Conservation (phyloP, 2,888 invertebrate species). For the Heliconius charithonia region DNA sequence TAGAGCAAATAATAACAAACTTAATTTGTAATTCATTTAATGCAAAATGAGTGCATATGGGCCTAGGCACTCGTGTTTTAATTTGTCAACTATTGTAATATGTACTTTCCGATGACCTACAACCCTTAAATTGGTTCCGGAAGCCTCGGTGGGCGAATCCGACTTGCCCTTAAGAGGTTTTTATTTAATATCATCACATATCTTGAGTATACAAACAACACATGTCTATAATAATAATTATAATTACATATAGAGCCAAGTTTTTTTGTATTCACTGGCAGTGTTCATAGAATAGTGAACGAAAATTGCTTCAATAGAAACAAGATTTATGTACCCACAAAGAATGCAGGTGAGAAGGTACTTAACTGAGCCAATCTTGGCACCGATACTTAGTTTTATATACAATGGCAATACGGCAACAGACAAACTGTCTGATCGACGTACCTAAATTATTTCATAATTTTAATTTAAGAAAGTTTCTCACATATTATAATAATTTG, state of each 20-base stretch:
- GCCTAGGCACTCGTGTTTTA: too few species aligned
- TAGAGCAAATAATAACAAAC: too few species aligned
- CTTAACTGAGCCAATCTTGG: slow-evolving; percentile 6
- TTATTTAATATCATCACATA: too few species aligned
- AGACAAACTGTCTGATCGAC: not conserved
- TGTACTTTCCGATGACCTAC: too few species aligned
- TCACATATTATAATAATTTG: not conserved
- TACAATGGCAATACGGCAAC: not conserved
- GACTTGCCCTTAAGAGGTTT: too few species aligned
- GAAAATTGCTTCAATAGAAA: slow-evolving; percentile 16
- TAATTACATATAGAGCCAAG: slow-evolving; percentile 13
- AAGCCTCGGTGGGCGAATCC: too few species aligned
- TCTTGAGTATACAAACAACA: too few species aligned
- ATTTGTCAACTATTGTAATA: too few species aligned
- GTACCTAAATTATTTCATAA: slow-evolving; percentile 1
- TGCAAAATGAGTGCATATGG: too few species aligned
- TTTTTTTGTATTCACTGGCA: slow-evolving; percentile 25
- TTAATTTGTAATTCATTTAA: too few species aligned
- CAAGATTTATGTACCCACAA: slow-evolving; percentile 15
- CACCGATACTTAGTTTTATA: not conserved
- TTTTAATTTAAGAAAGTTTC: slow-evolving; percentile 6
- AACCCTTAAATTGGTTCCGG: too few species aligned
- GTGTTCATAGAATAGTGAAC: not conserved
- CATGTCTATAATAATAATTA: too few species aligned
- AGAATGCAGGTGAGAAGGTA: slow-evolving; percentile 9